A percentile compares a stretch with the other conserved stretches of the same genome.
phyloP scores from a whole-genome alignment of 2,888 invertebrate species.

The Linyphia triangularis region DNA sequence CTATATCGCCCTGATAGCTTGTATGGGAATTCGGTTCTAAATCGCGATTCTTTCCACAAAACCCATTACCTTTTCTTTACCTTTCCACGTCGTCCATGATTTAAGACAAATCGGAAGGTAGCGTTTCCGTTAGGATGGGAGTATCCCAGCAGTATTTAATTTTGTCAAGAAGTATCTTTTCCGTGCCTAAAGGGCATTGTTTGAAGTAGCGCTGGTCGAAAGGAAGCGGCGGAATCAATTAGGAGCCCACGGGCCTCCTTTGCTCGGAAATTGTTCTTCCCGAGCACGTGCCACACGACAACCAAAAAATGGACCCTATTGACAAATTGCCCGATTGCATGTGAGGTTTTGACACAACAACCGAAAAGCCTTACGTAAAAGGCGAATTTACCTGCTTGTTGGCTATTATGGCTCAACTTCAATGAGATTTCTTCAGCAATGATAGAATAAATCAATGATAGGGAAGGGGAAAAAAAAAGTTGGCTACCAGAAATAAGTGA shows the following conservation, averaged over 20 bases:
- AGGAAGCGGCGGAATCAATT: conserved; percentile 69
- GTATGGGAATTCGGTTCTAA: conserved; percentile 11
- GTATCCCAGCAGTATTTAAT: conserved; percentile 53
- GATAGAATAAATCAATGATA: conserved; percentile 35
- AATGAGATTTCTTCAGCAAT: conserved; percentile 49
- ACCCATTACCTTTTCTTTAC: background rate
- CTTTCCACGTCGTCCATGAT: conserved; percentile 22
- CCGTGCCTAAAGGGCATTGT: conserved; percentile 66
- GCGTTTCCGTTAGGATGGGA: conserved; percentile 48
- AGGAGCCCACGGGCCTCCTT: conserved; percentile 55
- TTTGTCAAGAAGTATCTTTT: conserved; percentile 65
- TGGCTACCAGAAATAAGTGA: background rate
- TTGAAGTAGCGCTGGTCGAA: conserved; percentile 42
- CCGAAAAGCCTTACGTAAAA: conserved; percentile 53
- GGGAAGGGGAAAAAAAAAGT: background rate
- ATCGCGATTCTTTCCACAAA: background rate
- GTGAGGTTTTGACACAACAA: conserved; percentile 60
- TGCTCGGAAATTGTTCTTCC: conserved; percentile 71
- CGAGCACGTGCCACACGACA: conserved; percentile 69
- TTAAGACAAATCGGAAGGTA: conserved; percentile 49
- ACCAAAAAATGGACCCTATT: conserved; percentile 67
- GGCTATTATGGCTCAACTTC: conserved; percentile 60
- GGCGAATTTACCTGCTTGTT: conserved; percentile 61
- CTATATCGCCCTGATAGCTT: background rate
- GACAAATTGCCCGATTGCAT: conserved; percentile 74